A percentile compares a stretch with the other conserved stretches of the same genome.
Evolutionary conservation across 2,113 vertebrate genomes (phyloP).

Genomic region (Nipponia nippon): DNA sequence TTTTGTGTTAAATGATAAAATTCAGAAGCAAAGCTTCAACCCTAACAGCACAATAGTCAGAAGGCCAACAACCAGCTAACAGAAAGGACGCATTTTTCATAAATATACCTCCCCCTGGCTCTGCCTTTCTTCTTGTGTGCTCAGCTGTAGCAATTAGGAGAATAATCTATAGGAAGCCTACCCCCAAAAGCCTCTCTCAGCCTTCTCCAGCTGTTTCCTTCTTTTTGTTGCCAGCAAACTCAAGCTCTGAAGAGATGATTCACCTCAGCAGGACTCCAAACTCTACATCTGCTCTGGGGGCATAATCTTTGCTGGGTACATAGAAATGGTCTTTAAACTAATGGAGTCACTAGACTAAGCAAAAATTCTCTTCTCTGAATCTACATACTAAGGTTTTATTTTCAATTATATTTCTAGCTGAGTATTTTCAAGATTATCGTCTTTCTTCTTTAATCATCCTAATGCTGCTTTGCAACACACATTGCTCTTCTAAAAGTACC

Average conservation of each 20-base stretch:
- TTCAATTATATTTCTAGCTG: neutral
- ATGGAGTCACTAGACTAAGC: neutral
- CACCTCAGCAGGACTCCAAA: conserved; percentile 27
- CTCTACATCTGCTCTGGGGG: conserved; percentile 51
- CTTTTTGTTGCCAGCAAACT: conserved; percentile 42
- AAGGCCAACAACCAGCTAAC: neutral
- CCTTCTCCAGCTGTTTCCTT: conserved; percentile 67
- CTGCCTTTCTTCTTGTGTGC: conserved; percentile 64
- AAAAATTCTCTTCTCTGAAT: neutral
- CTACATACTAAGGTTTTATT: neutral
- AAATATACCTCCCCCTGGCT: conserved; percentile 39
- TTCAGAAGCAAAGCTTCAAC: neutral
- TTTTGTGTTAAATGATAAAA: neutral
- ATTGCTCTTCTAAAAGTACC: neutral
- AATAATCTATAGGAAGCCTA: conserved; percentile 50
- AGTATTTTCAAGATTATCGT: neutral
- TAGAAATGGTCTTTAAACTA: conserved; percentile 16
- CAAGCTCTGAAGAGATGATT: conserved; percentile 22
- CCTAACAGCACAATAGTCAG: neutral
- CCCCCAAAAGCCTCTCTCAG: conserved; percentile 37
- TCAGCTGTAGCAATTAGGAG: conserved; percentile 70
- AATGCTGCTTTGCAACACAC: neutral
- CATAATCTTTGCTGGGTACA: neutral
- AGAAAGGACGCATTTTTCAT: conserved; percentile 47
- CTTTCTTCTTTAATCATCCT: neutral